Base-by-base conservation (phyloP, 2,888 invertebrate genomes). In the Patella pellucida region DNA sequence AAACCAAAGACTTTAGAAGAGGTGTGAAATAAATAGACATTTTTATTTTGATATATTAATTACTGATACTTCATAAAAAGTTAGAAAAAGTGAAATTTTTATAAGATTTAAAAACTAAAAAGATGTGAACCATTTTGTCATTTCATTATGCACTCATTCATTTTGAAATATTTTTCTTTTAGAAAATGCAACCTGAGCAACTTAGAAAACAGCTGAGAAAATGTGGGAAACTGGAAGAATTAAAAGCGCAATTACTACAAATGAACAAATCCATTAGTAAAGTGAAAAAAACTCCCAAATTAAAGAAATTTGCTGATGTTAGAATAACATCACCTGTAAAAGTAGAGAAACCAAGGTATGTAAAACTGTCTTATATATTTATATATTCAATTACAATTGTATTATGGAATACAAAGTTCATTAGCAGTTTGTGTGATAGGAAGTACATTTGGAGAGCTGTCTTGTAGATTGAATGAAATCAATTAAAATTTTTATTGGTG, bases 211-310 rank as follows among this genome's bases (percentile, higher is more conserved):
- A 82, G 19, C 78, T 89, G 62, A 79, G 83, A 15, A 86, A 87
- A 76, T 84, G 85, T 78, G 86, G 85, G 0, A 88, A 88, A 74
- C 75, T 90, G 50, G 83, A 84, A 52, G 87, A 87, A 71, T 75
- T 89, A 23, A 86, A 89, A 72, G 83, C 81, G 4, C 84, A 85
- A 68, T 82, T 89, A 12, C 75, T 84, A 14, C 73, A 85, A 73
- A 84, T 88, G 81, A 82, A 85, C 69, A 79, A 84, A 67, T 79
- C 81, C 16, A 80, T 81, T 52, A 75, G 79, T n/a, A 81, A 83
- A 67, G 72, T 82, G 11, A 80, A 80, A 54, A 83, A 83, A 31
- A 52, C 78, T n/a, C 82, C 83, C 23, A 82, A 78, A 68, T 76
- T 84, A 12, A 70, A 81, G 69, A 80, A 83, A 67, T 84, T 85